Percentiles rank a stretch among this genome's conserved stretches.
Evolutionary conservation across 1,140 invertebrate genomes (phyloP).

Genomic region (Drosophila parvula): DNA sequence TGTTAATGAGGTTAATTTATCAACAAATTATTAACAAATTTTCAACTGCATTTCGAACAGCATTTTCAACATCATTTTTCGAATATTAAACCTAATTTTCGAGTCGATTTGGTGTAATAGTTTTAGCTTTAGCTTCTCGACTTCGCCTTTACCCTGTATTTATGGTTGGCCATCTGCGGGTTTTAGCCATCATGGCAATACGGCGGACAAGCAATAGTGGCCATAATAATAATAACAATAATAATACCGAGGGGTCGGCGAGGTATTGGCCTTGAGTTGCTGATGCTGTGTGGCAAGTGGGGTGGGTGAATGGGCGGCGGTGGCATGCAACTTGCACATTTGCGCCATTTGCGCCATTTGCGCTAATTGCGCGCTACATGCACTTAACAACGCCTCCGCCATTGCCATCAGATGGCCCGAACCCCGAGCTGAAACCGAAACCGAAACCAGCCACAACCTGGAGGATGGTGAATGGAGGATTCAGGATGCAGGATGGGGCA

Average conservation of each 20-base stretch:
- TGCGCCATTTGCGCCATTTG: constrained; percentile 50
- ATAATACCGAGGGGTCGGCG: constrained; percentile 32
- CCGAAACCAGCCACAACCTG: constrained; percentile 22
- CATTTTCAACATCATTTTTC: too few species aligned
- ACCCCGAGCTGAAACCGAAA: constrained; percentile 5
- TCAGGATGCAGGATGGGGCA: background rate
- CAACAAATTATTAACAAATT: too few species aligned
- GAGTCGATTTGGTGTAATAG: too few species aligned
- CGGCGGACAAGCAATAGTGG: constrained; percentile 14
- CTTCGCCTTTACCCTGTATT: background rate
- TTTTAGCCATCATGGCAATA: constrained; percentile 24
- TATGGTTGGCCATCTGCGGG: constrained; percentile 22
- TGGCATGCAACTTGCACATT: constrained; percentile 48
- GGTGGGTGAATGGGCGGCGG: background rate
- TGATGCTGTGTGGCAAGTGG: background rate
- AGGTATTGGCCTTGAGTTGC: constrained; percentile 16
- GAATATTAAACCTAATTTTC: too few species aligned
- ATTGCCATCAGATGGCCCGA: constrained; percentile 36
- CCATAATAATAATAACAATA: constrained; percentile 50
- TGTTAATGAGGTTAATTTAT: too few species aligned
- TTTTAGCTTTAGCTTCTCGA: background rate
- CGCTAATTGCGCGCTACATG: constrained; percentile 61
- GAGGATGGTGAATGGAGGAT: background rate
- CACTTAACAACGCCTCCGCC: constrained; percentile 60
- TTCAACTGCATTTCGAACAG: too few species aligned